Evolutionary conservation across 2,113 vertebrate genomes (phyloP).

Genomic region (Galbula dea): DNA sequence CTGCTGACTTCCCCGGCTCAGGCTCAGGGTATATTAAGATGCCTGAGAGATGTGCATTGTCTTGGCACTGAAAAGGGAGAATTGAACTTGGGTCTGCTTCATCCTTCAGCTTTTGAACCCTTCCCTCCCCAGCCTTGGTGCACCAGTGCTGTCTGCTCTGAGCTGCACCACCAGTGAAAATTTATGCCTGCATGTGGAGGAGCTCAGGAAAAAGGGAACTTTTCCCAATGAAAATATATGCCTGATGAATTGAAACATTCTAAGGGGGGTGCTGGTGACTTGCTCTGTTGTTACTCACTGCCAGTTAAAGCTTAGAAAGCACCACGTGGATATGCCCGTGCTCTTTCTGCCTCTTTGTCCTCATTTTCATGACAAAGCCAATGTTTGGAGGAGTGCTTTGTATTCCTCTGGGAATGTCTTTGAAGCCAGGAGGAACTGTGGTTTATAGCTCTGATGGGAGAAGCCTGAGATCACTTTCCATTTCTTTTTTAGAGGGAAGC

Average conservation of each 20-base stretch:
- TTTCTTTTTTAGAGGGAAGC: neutral
- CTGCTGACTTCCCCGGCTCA: conserved; percentile 37
- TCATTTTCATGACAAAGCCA: neutral
- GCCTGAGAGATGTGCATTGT: neutral
- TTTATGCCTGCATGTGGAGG: neutral
- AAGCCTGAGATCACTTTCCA: neutral
- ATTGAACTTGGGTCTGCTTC: neutral
- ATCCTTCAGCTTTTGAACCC: neutral
- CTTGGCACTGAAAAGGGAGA: neutral
- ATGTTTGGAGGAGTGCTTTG: neutral
- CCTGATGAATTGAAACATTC: neutral
- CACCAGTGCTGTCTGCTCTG: neutral
- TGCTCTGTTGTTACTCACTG: neutral
- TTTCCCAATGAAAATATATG: neutral
- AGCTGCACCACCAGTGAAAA: neutral
- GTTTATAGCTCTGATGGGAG: neutral
- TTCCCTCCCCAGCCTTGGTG: neutral
- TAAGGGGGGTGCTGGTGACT: neutral
- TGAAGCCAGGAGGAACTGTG: neutral
- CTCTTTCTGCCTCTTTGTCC: neutral
- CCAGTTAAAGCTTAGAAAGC: neutral
- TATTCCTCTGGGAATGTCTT: neutral
- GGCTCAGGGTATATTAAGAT: neutral
- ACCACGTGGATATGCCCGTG: neutral
- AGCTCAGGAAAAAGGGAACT: neutral